Evolutionary conservation across 2,113 vertebrate species (phyloP), one percentile per base, ranked within the genome.

Genomic region (Indicator maculatus): DNA sequence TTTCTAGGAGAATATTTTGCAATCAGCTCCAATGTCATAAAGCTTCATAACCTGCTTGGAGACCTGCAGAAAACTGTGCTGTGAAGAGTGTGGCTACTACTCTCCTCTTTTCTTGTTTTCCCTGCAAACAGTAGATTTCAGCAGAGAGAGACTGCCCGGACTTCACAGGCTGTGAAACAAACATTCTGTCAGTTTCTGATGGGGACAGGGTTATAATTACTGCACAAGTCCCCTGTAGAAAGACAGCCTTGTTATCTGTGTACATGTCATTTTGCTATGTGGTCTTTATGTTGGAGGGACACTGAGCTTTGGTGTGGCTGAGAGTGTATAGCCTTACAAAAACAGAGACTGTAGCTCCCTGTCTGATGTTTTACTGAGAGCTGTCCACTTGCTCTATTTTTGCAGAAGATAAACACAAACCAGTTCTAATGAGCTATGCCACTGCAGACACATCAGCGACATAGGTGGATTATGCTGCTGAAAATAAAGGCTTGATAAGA

Each of bases 191-290:
- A 59, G 17, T 86, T 95, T 77, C 90, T 76, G 74, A 60, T 87
- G 67, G 67, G 90, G 87, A 90, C 61, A 81, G 81, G 64, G 52
- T 65, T 89, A 86, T 94, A 97, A 90, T 94, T 94, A 93, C 79
- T 95, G 83, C 88, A 91, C 91, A 94, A 92, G 36, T 78, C 90
- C 16, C 59, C 16, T 94, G 83, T 96, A 96, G 79, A 96, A 91
- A 94, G 53, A 66, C 69, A 84, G 63, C 91, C 91, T 93, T 95
- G 87, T 90, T 94, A 84, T 88, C 67, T 79, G 87, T 89, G 90
- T 94, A 95, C 94, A 92, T 96, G 95, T 96, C 90, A 86, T 79
- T 95, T 93, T 95, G 89, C 70, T 92, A 83, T 95, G 67, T 93
- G 84, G 67, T 66, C 93, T 87, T 95, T 84, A 83, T 75, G 60